Evolutionary conservation across 1,140 invertebrate species (phyloP).

Genomic region (Frieseomelitta varia): DNA sequence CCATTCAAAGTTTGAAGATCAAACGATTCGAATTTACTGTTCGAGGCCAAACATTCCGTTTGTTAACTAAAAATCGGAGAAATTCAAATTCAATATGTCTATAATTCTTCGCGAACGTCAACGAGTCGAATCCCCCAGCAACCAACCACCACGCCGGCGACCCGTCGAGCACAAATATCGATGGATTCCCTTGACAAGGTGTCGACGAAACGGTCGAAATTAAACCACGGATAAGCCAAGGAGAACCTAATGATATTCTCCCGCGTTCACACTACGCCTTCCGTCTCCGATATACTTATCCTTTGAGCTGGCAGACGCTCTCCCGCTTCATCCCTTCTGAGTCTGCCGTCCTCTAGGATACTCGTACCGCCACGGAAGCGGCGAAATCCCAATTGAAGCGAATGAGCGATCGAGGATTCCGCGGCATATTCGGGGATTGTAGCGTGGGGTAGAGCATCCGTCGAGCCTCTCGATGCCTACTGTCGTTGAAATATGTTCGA

Average conservation of each 20-base stretch:
- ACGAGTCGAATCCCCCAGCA: neutral
- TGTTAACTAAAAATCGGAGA: too few relatives aligned
- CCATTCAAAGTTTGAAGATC: too few relatives aligned
- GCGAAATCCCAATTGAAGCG: conserved; percentile 63
- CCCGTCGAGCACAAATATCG: neutral
- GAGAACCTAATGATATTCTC: conserved; percentile 26
- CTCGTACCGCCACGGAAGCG: conserved; percentile 52
- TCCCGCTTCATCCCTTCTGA: conserved; percentile 4
- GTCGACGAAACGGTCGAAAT: neutral
- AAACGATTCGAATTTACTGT: too few relatives aligned
- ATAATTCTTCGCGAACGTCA: neutral
- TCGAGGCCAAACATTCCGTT: too few relatives aligned
- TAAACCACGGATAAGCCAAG: neutral
- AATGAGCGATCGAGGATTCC: conserved; percentile 65
- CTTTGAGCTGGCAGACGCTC: neutral
- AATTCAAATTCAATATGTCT: neutral
- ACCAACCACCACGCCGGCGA: neutral
- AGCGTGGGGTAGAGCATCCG: conserved; percentile 50
- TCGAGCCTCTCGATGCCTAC: conserved; percentile 63
- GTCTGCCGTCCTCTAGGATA: conserved; percentile 36
- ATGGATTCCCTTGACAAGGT: neutral
- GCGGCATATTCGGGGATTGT: conserved; percentile 63
- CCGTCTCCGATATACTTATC: conserved; percentile 3
- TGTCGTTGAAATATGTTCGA: conserved; percentile 72
- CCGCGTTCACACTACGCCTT: neutral